Evolutionary conservation across 2,888 invertebrate genomes (phyloP), one percentile per base, ranked within the genome.

Genomic region (Desoria tigrina): DNA sequence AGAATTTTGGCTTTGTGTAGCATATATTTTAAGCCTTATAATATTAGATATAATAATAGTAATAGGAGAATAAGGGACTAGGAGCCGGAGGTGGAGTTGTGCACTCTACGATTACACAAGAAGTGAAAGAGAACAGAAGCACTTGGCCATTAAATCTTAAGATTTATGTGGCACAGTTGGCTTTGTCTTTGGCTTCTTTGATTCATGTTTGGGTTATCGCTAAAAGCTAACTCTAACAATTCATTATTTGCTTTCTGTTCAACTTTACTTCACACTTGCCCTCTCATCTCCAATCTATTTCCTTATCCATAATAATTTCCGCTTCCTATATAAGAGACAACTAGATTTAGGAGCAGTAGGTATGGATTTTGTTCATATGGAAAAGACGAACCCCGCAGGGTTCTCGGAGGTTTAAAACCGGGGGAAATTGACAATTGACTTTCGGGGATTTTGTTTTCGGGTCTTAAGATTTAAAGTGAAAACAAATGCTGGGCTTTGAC

Each of bases 151-250:
- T 57, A 57, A 57, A 57, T 23, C 32, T 57, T 14, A 24, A 32
- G 57, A 57, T 57, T 57, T 57, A 57, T 57, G 57, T 57, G 18
- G 37, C 57, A 57, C 57, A 57, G 57, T 57, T 57, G 57, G 57
- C 57, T 57, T 57, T 23, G 57, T 57, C 57, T 57, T 57, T 57
- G 57, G 27, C 32, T 42, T 57, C 32, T 57, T 55, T 57, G 57
- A 57, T 57, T 57, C 57, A 57, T 57, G 42, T n/a, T 51, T 51
- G 51, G 51, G 51, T 23, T 26, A 24, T 51, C 26, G 51, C 51
- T 51, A 51, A 51, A 51, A 51, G 51, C 24, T 24, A 51, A 51
- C 51, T 51, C 24, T 3, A 51, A 26, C 51, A 51, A 51, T 51
- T 51, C 51, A 51, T 51, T 51, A 51, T 51, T 24, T 51, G 11